phyloP scores from a whole-genome alignment of 2,888 invertebrate genomes.

The Deilephila elpenor region DNA sequence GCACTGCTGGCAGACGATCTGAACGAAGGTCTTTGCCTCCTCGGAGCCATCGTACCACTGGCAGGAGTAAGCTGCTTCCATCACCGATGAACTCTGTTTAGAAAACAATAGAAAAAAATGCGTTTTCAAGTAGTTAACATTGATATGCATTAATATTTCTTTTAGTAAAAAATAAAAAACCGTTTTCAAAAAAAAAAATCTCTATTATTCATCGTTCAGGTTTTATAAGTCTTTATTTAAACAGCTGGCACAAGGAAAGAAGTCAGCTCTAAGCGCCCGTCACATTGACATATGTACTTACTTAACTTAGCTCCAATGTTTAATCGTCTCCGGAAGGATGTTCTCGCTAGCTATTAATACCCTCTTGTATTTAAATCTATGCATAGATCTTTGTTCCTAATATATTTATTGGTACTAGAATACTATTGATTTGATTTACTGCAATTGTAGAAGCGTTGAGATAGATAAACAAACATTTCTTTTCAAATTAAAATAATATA shows the following conservation, averaged over 20 bases:
- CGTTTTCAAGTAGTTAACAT: too few relatives aligned
- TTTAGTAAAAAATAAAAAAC: too few relatives aligned
- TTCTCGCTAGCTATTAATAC: neutral
- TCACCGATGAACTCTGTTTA: slow-evolving; percentile 92
- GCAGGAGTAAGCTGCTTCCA: slow-evolving; percentile 96
- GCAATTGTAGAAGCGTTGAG: too few relatives aligned
- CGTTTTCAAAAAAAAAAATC: too few relatives aligned
- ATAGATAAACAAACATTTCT: too few relatives aligned
- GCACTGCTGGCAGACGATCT: slow-evolving; percentile 95
- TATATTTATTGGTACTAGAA: neutral
- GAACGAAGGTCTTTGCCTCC: slow-evolving; percentile 95
- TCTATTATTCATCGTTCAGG: neutral
- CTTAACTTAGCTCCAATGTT: neutral
- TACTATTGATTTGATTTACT: too few relatives aligned
- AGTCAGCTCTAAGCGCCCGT: neutral
- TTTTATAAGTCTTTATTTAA: neutral
- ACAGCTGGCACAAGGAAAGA: neutral
- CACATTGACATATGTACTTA: neutral
- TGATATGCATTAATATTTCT: too few relatives aligned
- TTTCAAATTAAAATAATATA: too few relatives aligned
- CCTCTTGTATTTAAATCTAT: neutral
- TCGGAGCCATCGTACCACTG: slow-evolving; percentile 96
- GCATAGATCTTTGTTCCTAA: neutral
- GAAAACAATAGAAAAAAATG: neutral
- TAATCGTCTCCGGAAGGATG: neutral